A percentile compares a stretch with the other conserved stretches of the same genome.
Evolutionary conservation across 2,113 vertebrate genomes (phyloP).

Genomic region (Glaucidium brasilianum): DNA sequence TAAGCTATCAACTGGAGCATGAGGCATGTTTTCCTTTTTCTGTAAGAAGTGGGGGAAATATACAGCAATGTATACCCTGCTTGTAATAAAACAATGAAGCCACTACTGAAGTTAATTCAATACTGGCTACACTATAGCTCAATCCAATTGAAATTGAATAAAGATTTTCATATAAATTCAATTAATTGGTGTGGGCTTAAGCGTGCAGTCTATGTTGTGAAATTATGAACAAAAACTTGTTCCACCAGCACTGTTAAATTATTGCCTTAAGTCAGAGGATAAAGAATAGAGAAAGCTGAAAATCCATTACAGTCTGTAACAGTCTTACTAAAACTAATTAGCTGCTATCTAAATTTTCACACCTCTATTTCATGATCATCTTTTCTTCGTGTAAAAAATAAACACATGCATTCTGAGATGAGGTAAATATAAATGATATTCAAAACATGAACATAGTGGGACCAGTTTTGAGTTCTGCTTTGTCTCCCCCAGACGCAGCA

Average conservation of each 20-base stretch:
- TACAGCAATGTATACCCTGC: background rate
- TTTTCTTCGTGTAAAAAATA: slow-evolving; percentile 59
- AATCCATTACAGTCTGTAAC: slow-evolving; percentile 72
- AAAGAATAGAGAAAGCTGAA: slow-evolving; percentile 68
- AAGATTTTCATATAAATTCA: slow-evolving; percentile 72
- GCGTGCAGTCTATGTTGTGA: slow-evolving; percentile 37
- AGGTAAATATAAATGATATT: slow-evolving; percentile 40
- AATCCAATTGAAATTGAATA: slow-evolving; percentile 64
- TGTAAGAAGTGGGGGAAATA: background rate
- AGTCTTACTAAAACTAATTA: slow-evolving; percentile 76
- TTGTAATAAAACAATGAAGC: background rate
- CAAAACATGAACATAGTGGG: background rate
- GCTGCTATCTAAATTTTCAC: slow-evolving; percentile 77
- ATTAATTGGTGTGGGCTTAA: slow-evolving; percentile 69
- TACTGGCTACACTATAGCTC: slow-evolving; percentile 35
- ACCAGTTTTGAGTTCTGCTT: background rate
- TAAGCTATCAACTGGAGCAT: background rate
- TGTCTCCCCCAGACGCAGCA: background rate
- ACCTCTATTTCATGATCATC: slow-evolving; percentile 68
- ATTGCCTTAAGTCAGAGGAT: slow-evolving; percentile 70
- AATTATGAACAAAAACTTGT: slow-evolving; percentile 70
- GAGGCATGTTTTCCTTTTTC: background rate
- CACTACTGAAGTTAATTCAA: slow-evolving; percentile 14
- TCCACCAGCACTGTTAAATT: slow-evolving; percentile 59
- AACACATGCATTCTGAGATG: background rate